Base-by-base conservation (phyloP, 2,797 vertebrate genomes). In the Malacoctenus gilli region DNA sequence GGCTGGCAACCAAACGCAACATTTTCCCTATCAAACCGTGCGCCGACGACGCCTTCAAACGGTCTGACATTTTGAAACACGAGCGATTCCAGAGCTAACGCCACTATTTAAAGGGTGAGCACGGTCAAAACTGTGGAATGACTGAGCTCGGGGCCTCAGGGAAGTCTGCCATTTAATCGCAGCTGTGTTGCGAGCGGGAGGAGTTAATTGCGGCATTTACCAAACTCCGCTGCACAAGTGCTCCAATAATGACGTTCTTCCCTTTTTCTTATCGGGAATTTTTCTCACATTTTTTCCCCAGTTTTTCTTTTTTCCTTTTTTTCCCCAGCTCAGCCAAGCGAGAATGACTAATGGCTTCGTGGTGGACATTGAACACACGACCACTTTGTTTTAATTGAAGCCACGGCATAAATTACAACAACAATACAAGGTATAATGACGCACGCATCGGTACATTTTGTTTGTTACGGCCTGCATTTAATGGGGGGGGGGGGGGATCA, bases 1-100 rank as follows among this genome's bases (percentile, higher is more conserved):
- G 76, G 74, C 81, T 52, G 5, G 20, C 4, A 2, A 81, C 69
- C 79, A 82, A 83, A 68, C 14, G 42, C 61, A 78, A 63, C 18
- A 38, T 60, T 55, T 46, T 56, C 47, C 57, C 44, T 19, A 58
- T 66, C 28, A 65, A 67, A 57, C 34, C 56, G 73, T 60, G 52
- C 28, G 63, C 22, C 25, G 55, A 69, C 15, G 46, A 64, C 40
- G 68, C 47, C 53, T 65, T 47, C n/a, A 19, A 75, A 72, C 41
- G 8, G 14, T 59, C 56, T 73, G 74, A 65, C 58, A 67, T 77
- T 72, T 81, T 48, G n/a, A 65, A 62, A 69, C 25, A 63, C 1
- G 20, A 53, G n/a, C 40, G 50, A 39, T 23, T 62, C 44, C 32
- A 52, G 46, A 57, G 61, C 32, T 6, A 20, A 64, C 10, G 48